phyloP scores from a whole-genome alignment of 2,113 vertebrate species.

The Seriola dumerili region DNA sequence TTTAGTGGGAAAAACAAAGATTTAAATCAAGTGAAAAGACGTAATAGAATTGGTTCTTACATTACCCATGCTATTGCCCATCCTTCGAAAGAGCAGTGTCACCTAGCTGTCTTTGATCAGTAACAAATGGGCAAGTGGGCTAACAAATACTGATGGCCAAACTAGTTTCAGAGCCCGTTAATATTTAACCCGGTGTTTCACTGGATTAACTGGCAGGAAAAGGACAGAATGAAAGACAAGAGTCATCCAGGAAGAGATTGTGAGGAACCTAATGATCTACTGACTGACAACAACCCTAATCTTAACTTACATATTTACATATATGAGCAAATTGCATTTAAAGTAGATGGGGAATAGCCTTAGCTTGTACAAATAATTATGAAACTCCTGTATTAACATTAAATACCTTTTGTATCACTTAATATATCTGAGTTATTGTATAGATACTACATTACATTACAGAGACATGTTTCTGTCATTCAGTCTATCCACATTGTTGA shows the following conservation, averaged over 20 bases:
- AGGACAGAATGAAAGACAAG: background rate
- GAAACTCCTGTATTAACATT: background rate
- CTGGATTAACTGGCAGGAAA: slow-evolving; percentile 12
- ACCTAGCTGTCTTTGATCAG: slow-evolving; percentile 50
- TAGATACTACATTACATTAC: background rate
- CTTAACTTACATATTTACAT: no score
- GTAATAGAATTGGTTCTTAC: slow-evolving; percentile 11
- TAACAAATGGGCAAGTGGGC: slow-evolving; percentile 28
- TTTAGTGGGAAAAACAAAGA: background rate
- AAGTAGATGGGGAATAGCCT: background rate
- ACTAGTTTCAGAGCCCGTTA: slow-evolving; percentile 63
- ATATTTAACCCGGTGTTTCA: slow-evolving; percentile 63
- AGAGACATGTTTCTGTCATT: background rate
- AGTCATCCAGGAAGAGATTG: background rate
- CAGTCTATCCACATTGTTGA: no score
- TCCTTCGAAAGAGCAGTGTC: background rate
- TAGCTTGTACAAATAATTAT: background rate
- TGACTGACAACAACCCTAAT: background rate
- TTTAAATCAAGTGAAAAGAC: background rate
- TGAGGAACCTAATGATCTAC: background rate
- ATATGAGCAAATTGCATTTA: background rate
- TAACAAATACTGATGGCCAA: slow-evolving; percentile 8
- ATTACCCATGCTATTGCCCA: background rate
- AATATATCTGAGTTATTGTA: background rate
- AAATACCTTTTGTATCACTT: background rate